Base-by-base conservation (phyloP, 2,797 vertebrate species). In the Rhabdomys pumilio region DNA sequence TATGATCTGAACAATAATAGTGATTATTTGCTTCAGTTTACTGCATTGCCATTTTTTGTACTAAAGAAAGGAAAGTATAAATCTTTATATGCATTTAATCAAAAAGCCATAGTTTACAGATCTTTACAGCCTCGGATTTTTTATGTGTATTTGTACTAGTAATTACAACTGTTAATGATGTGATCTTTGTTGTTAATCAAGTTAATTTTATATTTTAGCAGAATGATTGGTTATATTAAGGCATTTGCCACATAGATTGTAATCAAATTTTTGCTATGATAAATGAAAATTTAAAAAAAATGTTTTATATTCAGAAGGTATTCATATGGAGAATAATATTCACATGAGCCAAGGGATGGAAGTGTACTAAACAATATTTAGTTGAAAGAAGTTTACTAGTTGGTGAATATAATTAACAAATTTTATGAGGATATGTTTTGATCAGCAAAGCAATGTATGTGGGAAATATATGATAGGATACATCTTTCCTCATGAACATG, bases 11-110 rank as follows among this genome's bases (percentile, higher is more conserved):
- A 57, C 0, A 0, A 81, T 87, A 93, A 73, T 91, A 22, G n/a
- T 69, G 79, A 80, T 94, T 61, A 96, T 97, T 97, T 93, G 24
- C 34, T 85, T 81, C 86, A 87, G 61, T 84, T 90, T 91, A 31
- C 83, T 20, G 1, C 7, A 81, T 69, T 84, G 44, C n/a, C 6
- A 79, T 84, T 76, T 85, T 94, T 93, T 95, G 63, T n/a, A 97
- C 76, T 86, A 75, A 47, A 55, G 89, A 84, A 79, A 88, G 69
- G 59, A 0, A 95, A 63, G 41, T 53, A 44, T 69, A 3, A 0
- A 84, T 38, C 13, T n/a, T 89, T 1, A 65, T 9, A 88, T 67
- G 38, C 47, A 53, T 59, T 85, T 87, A 91, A 77, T 13, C 79
- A 19, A 69, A 94, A 90, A 57, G 12, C 3, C 31, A 95, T 72